These are phyloP conservation scores for Punctoribates punctum DNA, from an alignment of 2,888 invertebrate species.

Conservation along the genomic window DNA sequence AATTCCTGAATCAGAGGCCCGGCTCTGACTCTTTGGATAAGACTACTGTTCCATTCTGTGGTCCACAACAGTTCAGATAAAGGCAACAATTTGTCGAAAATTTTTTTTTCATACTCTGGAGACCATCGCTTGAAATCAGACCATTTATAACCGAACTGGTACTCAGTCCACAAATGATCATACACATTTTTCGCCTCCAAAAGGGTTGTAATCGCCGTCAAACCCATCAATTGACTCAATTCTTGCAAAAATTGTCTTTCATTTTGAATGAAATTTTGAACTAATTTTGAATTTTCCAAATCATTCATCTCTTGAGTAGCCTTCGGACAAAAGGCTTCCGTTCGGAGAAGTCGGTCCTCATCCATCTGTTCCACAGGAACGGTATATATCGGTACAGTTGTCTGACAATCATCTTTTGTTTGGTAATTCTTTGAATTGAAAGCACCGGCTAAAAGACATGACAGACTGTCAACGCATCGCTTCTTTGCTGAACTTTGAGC, in stretches of 20 bases:
- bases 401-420: conserved; percentile 17
- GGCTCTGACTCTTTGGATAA: conserved; percentile 19
- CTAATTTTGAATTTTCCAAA: background rate
- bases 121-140: conserved; percentile 6
- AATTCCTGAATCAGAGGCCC: conserved; percentile 24
- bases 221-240: background rate
- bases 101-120: background rate
- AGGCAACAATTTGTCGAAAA: background rate
- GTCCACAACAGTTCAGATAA: background rate
- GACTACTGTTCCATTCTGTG: background rate
- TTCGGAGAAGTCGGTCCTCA: conserved; percentile 38
- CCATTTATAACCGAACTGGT: conserved; percentile 20
- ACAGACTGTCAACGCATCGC: conserved; percentile 38
- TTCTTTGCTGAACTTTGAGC: conserved; percentile 34
- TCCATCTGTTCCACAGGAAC: conserved; percentile 24
- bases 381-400: conserved; percentile 13
- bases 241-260: background rate
- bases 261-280: background rate
- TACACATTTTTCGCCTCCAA: background rate
- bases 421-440: conserved; percentile 19
- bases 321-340: conserved; percentile 28
- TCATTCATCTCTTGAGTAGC: background rate
- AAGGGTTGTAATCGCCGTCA: background rate
- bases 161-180: conserved; percentile 30
- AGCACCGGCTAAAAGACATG: conserved; percentile 36